These are phyloP conservation scores for Strix uralensis DNA, from an alignment of 2,113 vertebrate genomes.

Conservation along the genomic window DNA sequence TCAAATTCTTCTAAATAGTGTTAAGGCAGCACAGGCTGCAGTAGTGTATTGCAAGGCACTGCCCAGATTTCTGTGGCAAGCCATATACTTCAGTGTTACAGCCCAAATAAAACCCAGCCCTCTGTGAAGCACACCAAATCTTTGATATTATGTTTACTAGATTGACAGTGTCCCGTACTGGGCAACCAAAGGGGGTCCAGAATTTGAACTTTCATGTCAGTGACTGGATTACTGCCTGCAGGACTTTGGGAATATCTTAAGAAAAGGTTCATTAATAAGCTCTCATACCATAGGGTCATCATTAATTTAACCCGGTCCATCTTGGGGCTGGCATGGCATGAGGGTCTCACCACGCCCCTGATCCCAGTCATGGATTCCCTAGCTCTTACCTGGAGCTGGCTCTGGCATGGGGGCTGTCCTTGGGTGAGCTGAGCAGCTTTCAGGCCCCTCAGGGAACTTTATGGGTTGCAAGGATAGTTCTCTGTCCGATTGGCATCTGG, in stretches of 20 bases:
- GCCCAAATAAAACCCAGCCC: background rate
- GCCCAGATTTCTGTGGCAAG: background rate
- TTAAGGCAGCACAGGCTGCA: background rate
- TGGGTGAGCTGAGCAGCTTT: background rate
- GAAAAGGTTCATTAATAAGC: background rate
- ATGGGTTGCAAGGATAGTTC: background rate
- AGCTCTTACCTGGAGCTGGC: background rate
- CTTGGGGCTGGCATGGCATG: too few species aligned
- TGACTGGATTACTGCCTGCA: background rate
- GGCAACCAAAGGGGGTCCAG: background rate
- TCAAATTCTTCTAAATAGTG: background rate
- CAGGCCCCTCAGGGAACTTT: background rate
- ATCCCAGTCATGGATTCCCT: background rate
- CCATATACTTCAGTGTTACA: too few species aligned
- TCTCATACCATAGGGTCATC: too few species aligned
- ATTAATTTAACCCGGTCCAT: background rate
- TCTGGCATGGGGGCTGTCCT: background rate
- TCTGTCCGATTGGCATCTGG: background rate
- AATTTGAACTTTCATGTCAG: background rate
- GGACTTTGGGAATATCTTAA: background rate
- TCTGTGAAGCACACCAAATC: background rate
- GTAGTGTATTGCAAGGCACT: background rate
- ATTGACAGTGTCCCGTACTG: background rate
- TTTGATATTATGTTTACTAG: background rate
- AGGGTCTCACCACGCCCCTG: background rate